These are phyloP conservation scores for Psophia crepitans DNA, from an alignment of 2,113 vertebrate species.

Conservation along the genomic window DNA sequence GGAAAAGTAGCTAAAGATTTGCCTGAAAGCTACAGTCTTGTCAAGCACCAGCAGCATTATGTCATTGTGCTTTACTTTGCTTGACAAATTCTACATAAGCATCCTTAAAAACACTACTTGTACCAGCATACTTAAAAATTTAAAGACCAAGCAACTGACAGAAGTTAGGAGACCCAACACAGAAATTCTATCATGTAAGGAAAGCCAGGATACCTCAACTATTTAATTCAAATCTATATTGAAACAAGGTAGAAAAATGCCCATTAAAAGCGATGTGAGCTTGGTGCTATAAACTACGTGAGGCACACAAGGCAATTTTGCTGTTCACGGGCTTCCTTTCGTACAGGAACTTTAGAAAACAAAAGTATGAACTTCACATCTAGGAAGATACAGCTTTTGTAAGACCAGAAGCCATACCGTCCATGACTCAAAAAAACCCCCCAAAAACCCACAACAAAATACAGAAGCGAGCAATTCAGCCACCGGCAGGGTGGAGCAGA, in stretches of 20 bases:
- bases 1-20: neutral
- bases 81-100: neutral
- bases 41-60: neutral
- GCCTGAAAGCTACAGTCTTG: neutral
- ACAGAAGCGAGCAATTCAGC: neutral
- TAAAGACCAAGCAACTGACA: neutral
- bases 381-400: neutral
- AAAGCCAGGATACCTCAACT: neutral
- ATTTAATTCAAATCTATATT: neutral
- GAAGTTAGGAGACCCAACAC: neutral
- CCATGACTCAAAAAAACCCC: neutral
- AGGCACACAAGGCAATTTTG: neutral
- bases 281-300: neutral
- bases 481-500: slow-evolving; percentile 6
- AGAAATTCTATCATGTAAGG: neutral
- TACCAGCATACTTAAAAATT: neutral
- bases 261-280: neutral
- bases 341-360: neutral
- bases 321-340: neutral
- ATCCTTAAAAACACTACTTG: neutral
- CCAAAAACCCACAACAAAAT: neutral
- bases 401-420: neutral
- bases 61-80: neutral
- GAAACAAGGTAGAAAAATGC: neutral
- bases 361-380: neutral